Percentiles rank a stretch among this genome's conserved stretches.
phyloP scores from a whole-genome alignment of 1,140 invertebrate species.

The Apis mellifera region Amel_HAv3.1 CM009945.2:5179501-5180000 shows the following conservation, averaged over 20 bases:
- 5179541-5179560: conserved; percentile 68
- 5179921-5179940: background rate
- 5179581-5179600: conserved; percentile 69
- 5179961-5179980: conserved; percentile 59
- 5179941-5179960: conserved; percentile 57
- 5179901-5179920: background rate
- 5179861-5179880: background rate
- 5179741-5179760: conserved; percentile 68
- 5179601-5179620: conserved; percentile 70
- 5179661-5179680: conserved; percentile 67
- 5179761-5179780: conserved; percentile 71
- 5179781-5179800: conserved; percentile 73
- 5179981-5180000: conserved; percentile 74
- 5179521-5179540: conserved; percentile 49
- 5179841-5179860: too few relatives aligned
- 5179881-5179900: background rate
- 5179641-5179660: conserved; percentile 72
- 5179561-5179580: conserved; percentile 70
- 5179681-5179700: conserved; percentile 55
- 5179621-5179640: conserved; percentile 71
- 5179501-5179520: conserved; percentile 44
- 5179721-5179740: conserved; percentile 68
- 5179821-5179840: background rate
- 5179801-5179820: conserved; percentile 66
- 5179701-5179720: conserved; percentile 61